Conservation (phyloP, 2,113 vertebrate genomes). For the Callipepla squamata region DNA sequence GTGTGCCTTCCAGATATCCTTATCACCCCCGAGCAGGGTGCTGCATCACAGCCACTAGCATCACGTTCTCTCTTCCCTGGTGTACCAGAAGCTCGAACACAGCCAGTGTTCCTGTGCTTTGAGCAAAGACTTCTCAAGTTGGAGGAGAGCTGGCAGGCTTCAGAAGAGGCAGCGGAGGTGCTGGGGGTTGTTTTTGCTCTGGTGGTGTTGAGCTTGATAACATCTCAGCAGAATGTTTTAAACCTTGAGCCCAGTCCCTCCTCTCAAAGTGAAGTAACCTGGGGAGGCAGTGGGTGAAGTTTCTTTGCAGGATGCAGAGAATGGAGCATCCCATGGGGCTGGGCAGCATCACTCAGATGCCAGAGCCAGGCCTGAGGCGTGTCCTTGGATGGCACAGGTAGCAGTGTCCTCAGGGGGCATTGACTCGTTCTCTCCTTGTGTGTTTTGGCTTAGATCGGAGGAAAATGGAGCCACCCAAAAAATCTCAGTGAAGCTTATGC, state of each 20-base stretch:
- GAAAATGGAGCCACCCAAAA: not conserved
- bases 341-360: not conserved
- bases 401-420: not conserved
- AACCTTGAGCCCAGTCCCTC: not conserved
- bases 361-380: not conserved
- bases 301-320: not conserved
- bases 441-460: not conserved
- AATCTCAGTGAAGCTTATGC: not conserved
- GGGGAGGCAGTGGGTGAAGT: not conserved
- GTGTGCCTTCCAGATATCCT: not conserved
- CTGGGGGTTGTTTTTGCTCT: not conserved
- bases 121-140: not conserved
- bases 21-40: not conserved
- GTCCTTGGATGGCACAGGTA: not conserved
- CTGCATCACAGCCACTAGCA: fast-evolving
- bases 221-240: not conserved
- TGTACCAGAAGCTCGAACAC: not conserved
- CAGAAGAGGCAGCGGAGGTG: not conserved
- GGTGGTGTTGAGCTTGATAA: not conserved
- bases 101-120: not conserved
- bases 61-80: not conserved
- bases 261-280: not conserved
- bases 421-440: not conserved
- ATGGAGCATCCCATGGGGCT: not conserved
- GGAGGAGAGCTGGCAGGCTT: not conserved